phyloP scores from a whole-genome alignment of 2,113 vertebrate genomes.

The Lophius piscatorius region DNA sequence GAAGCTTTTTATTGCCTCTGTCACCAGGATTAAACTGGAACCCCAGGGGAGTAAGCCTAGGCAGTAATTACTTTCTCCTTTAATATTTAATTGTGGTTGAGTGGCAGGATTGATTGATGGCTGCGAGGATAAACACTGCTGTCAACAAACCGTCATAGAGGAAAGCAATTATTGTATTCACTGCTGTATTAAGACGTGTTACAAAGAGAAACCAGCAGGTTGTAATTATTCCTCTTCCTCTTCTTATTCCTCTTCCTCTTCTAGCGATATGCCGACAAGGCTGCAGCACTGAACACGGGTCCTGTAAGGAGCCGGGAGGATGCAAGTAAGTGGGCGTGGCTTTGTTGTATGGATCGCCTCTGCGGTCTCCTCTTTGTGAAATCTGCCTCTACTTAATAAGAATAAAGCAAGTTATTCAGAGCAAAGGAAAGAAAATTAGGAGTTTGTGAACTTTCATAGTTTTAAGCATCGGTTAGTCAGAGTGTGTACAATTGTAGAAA shows the following conservation, averaged over 20 bases:
- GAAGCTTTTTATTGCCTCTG: conserved; percentile 21
- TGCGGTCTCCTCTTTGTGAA: conserved; percentile 30
- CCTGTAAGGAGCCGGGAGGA: conserved; percentile 91
- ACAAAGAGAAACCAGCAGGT: conserved; percentile 6
- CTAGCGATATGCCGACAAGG: conserved; percentile 96
- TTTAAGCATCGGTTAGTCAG: too few species aligned
- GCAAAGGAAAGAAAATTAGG: too few species aligned
- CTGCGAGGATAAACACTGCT: conserved; percentile 11
- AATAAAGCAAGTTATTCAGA: too few species aligned
- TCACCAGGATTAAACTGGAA: conserved; percentile 11
- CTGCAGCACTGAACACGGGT: conserved; percentile 94
- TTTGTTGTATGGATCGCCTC: conserved; percentile 27
- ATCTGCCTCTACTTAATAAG: conserved; percentile 74
- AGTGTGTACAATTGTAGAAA: too few species aligned
- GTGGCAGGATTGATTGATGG: conserved; percentile 5
- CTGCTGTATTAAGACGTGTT: conserved; percentile 27
- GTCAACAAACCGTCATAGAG: conserved; percentile 31
- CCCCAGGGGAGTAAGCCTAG: conserved; percentile 11
- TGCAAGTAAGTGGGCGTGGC: conserved; percentile 88
- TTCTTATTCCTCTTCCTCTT: conserved; percentile 15
- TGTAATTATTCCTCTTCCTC: conserved; percentile 14
- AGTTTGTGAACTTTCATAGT: too few species aligned
- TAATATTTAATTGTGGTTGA: conserved; percentile 6
- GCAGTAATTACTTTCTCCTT: conserved; percentile 1
- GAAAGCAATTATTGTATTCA: conserved; percentile 31